Conservation (phyloP, 2,113 vertebrate species). For the Chionis minor region DNA sequence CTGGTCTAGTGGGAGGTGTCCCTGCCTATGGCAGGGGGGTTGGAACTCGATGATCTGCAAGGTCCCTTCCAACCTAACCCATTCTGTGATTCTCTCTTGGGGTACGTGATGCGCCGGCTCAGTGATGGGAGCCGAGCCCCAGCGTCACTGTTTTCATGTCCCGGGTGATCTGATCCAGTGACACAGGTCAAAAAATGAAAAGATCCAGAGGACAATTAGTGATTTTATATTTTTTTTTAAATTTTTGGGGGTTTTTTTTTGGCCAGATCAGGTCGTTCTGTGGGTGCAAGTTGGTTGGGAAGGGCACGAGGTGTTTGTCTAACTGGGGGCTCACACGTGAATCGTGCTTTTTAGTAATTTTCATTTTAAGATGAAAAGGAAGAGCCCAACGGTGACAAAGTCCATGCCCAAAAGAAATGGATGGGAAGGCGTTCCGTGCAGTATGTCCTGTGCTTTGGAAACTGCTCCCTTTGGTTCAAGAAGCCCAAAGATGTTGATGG, state of each 20-base stretch:
- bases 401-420: background rate
- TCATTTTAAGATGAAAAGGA: background rate
- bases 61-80: too few relatives aligned
- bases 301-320: background rate
- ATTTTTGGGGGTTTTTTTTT: background rate
- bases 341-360: background rate
- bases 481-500: background rate
- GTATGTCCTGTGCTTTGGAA: background rate
- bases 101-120: background rate
- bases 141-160: background rate
- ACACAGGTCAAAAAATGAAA: background rate
- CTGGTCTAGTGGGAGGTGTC: too few relatives aligned
- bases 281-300: background rate
- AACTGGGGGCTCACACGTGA: background rate
- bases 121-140: fast-evolving
- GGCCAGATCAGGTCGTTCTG: fast-evolving
- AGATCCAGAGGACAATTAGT: background rate
- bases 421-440: background rate
- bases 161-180: background rate
- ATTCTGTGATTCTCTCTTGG: background rate
- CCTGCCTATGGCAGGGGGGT: too few relatives aligned
- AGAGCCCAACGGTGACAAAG: background rate
- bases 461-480: background rate
- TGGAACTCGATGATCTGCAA: too few relatives aligned
- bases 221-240: background rate